Percentiles rank a stretch among this genome's conserved stretches.
Evolutionary conservation across 2,113 vertebrate species (phyloP).

Genomic region (Strix uralensis): DNA sequence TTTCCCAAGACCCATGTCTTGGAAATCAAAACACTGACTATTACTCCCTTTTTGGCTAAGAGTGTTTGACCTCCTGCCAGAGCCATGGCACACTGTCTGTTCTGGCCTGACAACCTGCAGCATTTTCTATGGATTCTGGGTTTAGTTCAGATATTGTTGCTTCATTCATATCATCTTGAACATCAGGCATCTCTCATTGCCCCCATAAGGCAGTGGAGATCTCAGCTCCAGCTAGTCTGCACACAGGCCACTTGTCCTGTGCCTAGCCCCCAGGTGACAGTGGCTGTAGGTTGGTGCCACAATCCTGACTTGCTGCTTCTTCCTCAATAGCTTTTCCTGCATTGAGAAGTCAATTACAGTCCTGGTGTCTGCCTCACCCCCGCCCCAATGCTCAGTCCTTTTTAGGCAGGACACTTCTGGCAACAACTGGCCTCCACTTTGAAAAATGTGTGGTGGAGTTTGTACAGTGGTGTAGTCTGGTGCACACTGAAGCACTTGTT

Average conservation of each 20-base stretch:
- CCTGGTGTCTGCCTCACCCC: not conserved
- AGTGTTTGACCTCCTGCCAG: not conserved
- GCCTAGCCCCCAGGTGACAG: not conserved
- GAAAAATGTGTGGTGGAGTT: not conserved
- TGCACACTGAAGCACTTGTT: not conserved
- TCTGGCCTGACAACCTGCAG: not conserved
- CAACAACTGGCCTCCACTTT: not conserved
- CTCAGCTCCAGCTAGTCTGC: not conserved
- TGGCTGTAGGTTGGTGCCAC: not conserved
- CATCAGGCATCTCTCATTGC: not conserved
- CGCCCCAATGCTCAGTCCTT: not conserved
- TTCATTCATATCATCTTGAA: not conserved
- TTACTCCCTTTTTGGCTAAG: not conserved
- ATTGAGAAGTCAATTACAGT: not conserved
- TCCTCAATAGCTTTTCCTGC: not conserved
- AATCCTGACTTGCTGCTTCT: not conserved
- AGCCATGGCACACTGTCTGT: not conserved
- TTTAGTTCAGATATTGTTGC: not conserved
- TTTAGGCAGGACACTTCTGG: not conserved
- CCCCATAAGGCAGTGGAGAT: not conserved
- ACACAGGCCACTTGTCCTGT: not conserved
- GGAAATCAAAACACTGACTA: slow-evolving; percentile 22
- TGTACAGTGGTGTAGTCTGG: not conserved
- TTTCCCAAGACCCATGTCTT: not conserved
- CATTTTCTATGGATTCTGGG: not conserved